phyloP scores from a whole-genome alignment of 2,113 vertebrate genomes.

The Gobius niger region DNA sequence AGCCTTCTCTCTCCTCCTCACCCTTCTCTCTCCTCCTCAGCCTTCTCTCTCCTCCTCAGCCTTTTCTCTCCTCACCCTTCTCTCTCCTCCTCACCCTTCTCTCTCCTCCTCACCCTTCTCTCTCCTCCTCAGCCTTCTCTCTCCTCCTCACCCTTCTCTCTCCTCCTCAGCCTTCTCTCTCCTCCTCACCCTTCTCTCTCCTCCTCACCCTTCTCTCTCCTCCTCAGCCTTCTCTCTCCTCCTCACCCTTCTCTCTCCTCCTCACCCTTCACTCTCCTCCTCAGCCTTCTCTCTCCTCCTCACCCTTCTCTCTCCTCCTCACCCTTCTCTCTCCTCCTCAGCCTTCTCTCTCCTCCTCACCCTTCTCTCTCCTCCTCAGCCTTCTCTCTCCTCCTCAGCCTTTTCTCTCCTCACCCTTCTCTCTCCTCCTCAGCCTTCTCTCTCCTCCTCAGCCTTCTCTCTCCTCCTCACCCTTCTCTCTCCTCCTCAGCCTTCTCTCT shows the following conservation, averaged over 20 bases:
- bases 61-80: no score
- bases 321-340: neutral
- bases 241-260: neutral
- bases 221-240: neutral
- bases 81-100: neutral
- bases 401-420: constrained; percentile 3
- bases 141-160: neutral
- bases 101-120: neutral
- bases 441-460: neutral
- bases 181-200: constrained; percentile 25
- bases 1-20: neutral
- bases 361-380: neutral
- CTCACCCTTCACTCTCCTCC: neutral
- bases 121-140: neutral
- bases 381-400: no score
- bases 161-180: neutral
- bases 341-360: neutral
- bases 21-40: constrained; percentile 19
- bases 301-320: neutral
- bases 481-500: neutral
- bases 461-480: neutral
- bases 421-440: constrained; percentile 9
- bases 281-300: neutral
- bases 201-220: neutral
- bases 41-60: no score